A percentile compares a stretch with the other conserved stretches of the same genome.
These are phyloP conservation scores for Ariolimax columbianus DNA, from an alignment of 2,888 invertebrate species.

Conservation along the genomic window DNA sequence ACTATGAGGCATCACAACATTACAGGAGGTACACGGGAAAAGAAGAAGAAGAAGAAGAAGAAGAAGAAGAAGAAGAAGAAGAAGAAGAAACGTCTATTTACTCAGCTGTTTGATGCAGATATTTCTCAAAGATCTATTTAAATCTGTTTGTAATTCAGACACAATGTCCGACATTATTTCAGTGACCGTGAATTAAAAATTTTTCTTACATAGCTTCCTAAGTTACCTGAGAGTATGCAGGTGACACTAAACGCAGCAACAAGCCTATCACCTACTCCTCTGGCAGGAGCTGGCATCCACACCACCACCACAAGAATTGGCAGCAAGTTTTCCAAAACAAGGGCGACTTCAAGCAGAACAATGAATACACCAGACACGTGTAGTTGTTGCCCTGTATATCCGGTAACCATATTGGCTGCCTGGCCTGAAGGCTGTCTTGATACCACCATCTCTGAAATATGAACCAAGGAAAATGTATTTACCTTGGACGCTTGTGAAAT, in stretches of 20 bases:
- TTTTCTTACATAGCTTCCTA: not conserved
- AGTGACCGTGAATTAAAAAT: too few relatives aligned
- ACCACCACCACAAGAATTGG: conserved; percentile 61
- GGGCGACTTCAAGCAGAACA: conserved; percentile 61
- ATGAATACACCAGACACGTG: conserved; percentile 64
- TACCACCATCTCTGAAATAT: conserved; percentile 5
- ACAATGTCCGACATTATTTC: too few relatives aligned
- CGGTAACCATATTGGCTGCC: not conserved
- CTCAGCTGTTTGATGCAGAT: too few relatives aligned
- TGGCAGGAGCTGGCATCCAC: conserved; percentile 55
- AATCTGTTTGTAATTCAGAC: too few relatives aligned
- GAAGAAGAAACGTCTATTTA: too few relatives aligned
- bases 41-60: too few relatives aligned
- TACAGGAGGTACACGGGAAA: too few relatives aligned
- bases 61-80: too few relatives aligned
- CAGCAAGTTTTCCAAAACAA: conserved; percentile 66
- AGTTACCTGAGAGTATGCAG: conserved; percentile 64
- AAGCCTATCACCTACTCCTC: conserved; percentile 65
- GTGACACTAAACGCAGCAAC: conserved; percentile 65
- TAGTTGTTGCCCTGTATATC: conserved; percentile 41
- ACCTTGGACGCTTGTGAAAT: not conserved
- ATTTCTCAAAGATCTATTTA: too few relatives aligned
- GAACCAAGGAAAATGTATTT: not conserved
- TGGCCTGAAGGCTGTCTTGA: conserved; percentile 16
- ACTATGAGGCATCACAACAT: too few relatives aligned